Conservation (phyloP, 2,797 vertebrate genomes). For the Lacerta agilis region DNA sequence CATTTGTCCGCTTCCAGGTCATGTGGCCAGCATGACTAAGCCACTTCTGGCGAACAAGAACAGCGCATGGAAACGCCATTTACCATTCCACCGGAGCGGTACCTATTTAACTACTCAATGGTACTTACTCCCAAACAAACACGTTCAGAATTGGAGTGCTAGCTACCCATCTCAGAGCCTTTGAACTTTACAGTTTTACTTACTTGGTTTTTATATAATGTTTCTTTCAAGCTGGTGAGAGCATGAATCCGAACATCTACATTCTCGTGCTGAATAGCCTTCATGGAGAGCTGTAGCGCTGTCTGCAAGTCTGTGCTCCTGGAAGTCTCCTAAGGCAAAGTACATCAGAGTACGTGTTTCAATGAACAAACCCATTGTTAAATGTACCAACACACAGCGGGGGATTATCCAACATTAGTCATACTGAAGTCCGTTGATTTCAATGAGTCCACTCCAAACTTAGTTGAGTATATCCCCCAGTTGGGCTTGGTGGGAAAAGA, state of each 20-base stretch:
- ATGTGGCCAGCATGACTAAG: not conserved
- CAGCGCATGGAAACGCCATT: fast-evolving
- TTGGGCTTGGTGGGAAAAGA: not conserved
- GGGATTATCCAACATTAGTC: not conserved
- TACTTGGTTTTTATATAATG: constrained; percentile 94
- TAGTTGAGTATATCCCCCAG: not conserved
- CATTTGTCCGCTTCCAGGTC: no score
- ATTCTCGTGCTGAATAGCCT: constrained; percentile 95
- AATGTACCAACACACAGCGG: no score
- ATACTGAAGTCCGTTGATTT: not conserved
- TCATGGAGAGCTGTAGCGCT: constrained; percentile 92
- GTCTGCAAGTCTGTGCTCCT: constrained; percentile 90
- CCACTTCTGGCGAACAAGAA: not conserved
- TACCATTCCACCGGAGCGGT: fast-evolving
- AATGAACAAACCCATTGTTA: not conserved
- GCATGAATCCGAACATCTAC: constrained; percentile 96
- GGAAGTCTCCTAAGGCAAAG: constrained; percentile 85
- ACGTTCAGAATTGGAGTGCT: not conserved
- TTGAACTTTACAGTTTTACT: not conserved
- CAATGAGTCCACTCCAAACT: no score
- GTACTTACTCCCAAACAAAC: not conserved
- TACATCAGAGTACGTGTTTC: not conserved
- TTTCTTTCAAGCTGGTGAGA: constrained; percentile 93
- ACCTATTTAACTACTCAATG: not conserved
- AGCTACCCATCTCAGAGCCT: not conserved